A percentile compares a stretch with the other conserved stretches of the same genome.
Conservation (phyloP, 2,888 invertebrate species). For the Anoplius nigerrimus region DNA sequence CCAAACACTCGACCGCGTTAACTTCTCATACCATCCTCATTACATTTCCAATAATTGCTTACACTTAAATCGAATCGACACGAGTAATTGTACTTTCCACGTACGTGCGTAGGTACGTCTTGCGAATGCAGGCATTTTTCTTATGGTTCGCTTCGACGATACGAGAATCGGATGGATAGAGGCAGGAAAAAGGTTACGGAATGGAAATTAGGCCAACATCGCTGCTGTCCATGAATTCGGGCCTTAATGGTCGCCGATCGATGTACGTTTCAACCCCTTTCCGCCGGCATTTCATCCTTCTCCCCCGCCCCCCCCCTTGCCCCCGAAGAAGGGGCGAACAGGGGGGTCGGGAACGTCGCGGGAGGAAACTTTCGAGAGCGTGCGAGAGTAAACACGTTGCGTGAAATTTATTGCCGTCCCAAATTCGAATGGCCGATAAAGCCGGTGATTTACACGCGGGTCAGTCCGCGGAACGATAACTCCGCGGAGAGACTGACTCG, state of each 20-base stretch:
- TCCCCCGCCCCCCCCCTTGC: not conserved
- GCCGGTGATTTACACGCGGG: constrained; percentile 40
- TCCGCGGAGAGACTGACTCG: too few relatives aligned
- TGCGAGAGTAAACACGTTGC: constrained; percentile 40
- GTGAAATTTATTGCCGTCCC: constrained; percentile 47
- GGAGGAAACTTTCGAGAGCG: constrained; percentile 33
- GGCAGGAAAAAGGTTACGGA: not conserved
- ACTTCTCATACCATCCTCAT: too few relatives aligned
- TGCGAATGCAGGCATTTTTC: too few relatives aligned
- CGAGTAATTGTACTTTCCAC: too few relatives aligned
- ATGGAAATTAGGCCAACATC: constrained; percentile 12
- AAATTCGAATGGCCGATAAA: constrained; percentile 44
- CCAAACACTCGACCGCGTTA: too few relatives aligned
- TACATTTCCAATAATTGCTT: too few relatives aligned
- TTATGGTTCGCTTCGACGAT: too few relatives aligned
- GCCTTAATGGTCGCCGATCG: constrained; percentile 26
- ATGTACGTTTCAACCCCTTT: constrained; percentile 15
- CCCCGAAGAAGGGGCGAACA: constrained; percentile 1
- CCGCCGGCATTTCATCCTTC: not conserved
- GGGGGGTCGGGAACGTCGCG: not conserved
- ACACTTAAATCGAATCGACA: too few relatives aligned
- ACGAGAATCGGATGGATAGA: not conserved
- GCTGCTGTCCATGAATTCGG: constrained; percentile 21
- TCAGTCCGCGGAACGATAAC: too few relatives aligned
- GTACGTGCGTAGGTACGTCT: too few relatives aligned